These are phyloP conservation scores for Temnothorax nylanderi DNA, from an alignment of 1,140 invertebrate genomes.

Conservation along the genomic window DNA sequence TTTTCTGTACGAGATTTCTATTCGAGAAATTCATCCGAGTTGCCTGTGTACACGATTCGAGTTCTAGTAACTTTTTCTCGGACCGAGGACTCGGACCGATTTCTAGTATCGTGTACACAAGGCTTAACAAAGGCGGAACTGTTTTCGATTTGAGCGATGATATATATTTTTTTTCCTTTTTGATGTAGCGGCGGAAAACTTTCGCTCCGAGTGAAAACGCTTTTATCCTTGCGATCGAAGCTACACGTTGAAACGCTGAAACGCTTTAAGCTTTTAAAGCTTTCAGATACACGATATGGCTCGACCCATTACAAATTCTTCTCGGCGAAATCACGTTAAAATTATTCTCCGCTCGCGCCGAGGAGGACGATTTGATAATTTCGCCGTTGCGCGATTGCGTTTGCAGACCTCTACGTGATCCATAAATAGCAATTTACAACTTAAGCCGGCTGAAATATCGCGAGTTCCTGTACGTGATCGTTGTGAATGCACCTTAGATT, in stretches of 20 bases:
- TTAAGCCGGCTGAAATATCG: conserved; percentile 43
- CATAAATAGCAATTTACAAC: conserved; percentile 32
- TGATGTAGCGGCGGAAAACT: neutral
- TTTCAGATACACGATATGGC: neutral
- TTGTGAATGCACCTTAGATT: conserved; percentile 59
- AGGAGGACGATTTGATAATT: conserved; percentile 16
- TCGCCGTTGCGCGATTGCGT: conserved; percentile 3
- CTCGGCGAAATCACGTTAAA: neutral
- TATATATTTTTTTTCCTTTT: neutral
- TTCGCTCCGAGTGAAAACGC: neutral
- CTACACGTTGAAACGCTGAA: neutral
- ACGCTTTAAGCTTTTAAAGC: neutral
- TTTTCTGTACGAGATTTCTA: no score
- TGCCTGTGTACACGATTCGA: no score
- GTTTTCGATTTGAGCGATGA: neutral
- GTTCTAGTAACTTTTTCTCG: no score
- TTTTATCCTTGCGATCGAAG: conserved; percentile 9
- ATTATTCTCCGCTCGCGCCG: neutral
- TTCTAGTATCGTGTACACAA: no score
- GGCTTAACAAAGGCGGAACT: neutral
- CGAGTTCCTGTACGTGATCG: conserved; percentile 50
- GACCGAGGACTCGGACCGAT: no score
- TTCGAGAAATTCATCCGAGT: no score
- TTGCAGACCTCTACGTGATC: conserved; percentile 8
- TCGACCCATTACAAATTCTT: neutral